Conservation (phyloP, 2,888 invertebrate species). For the Chrysolina haemoptera region DNA sequence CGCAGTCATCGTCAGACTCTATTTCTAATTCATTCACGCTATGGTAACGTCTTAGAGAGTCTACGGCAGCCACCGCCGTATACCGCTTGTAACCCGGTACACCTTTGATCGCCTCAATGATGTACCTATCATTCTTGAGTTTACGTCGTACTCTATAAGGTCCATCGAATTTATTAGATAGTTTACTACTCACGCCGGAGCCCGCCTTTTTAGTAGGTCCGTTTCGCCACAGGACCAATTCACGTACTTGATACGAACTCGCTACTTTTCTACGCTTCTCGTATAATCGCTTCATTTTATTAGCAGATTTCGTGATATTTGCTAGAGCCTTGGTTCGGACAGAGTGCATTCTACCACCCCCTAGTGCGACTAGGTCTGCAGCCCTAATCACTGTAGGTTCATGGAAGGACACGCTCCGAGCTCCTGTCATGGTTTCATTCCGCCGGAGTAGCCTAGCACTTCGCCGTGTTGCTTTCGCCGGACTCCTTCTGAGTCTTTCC, state of each 20-base stretch:
- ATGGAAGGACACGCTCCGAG: too few relatives aligned
- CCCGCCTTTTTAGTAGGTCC: not conserved
- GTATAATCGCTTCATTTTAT: not conserved
- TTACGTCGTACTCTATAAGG: not conserved
- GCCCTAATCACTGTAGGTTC: not conserved
- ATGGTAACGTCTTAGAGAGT: too few relatives aligned
- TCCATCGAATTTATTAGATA: not conserved
- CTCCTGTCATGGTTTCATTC: too few relatives aligned
- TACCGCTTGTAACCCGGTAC: not conserved
- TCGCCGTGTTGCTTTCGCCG: conserved; percentile 6
- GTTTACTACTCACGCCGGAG: not conserved
- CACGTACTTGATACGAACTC: not conserved
- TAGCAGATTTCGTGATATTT: not conserved
- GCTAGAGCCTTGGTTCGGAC: not conserved
- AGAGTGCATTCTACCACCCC: too few relatives aligned
- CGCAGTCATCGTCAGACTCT: too few relatives aligned
- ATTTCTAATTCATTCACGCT: too few relatives aligned
- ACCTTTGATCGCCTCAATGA: not conserved
- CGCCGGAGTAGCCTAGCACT: conserved; percentile 11
- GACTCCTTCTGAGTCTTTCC: not conserved
- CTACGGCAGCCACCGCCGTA: too few relatives aligned
- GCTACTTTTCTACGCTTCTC: not conserved
- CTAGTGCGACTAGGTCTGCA: not conserved
- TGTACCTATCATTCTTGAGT: not conserved
- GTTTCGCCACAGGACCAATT: conserved; percentile 2